Conservation (phyloP, 2,113 vertebrate genomes). For the Coreoperca whiteheadi region DNA sequence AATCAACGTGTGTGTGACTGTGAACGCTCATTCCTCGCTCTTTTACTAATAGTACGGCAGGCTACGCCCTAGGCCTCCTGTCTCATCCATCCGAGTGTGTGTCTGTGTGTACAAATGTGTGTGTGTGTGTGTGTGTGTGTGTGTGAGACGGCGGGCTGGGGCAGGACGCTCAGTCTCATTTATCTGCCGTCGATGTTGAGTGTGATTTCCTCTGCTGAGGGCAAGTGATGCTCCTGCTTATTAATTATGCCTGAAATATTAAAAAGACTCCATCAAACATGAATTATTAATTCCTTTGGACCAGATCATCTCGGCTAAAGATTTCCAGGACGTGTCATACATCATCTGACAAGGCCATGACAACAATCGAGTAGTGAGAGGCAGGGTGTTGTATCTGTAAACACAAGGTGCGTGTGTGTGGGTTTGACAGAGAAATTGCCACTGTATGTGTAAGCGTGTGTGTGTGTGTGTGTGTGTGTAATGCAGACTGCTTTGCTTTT, state of each 20-base stretch:
- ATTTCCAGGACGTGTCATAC: constrained; percentile 77
- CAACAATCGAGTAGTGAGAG: constrained; percentile 31
- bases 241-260: constrained; percentile 86
- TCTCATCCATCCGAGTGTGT: constrained; percentile 44
- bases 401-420: constrained; percentile 53
- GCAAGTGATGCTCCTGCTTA: constrained; percentile 73
- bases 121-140: background rate
- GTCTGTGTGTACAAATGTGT: background rate
- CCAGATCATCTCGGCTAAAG: constrained; percentile 80
- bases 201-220: constrained; percentile 71
- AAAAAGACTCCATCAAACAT: constrained; percentile 84
- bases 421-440: constrained; percentile 15
- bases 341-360: constrained; percentile 69
- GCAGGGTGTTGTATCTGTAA: constrained; percentile 66
- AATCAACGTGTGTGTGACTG: constrained; percentile 39
- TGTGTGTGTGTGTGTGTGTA: constrained; percentile 8
- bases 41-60: constrained; percentile 64
- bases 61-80: constrained; percentile 49
- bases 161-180: constrained; percentile 65
- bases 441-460: background rate
- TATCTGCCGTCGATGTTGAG: constrained; percentile 77
- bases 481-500: constrained; percentile 1
- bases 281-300: constrained; percentile 84
- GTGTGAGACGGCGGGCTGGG: constrained; percentile 23
- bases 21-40: constrained; percentile 42